Percentiles rank a stretch among this genome's conserved stretches.
These are phyloP conservation scores for Onychomys arenicola DNA, from an alignment of 2,797 vertebrate genomes.

Conservation along the genomic window DNA sequence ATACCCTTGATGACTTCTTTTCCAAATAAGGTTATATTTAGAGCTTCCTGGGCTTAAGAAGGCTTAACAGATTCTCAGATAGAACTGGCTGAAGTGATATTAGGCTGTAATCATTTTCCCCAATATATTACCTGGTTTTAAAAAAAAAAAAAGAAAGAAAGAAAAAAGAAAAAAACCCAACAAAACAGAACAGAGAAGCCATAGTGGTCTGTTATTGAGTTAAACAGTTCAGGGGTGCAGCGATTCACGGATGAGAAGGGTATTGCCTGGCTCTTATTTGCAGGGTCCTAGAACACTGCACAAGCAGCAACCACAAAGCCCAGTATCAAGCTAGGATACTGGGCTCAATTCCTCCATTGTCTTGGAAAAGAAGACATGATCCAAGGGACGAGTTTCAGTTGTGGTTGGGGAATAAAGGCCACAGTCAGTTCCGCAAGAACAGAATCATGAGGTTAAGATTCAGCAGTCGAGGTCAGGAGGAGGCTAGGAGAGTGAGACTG, in stretches of 20 bases:
- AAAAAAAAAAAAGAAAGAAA: too few relatives aligned
- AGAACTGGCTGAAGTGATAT: not conserved
- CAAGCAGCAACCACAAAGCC: not conserved
- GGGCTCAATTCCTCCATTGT: slow-evolving; percentile 26
- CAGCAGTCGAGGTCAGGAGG: slow-evolving; percentile 44
- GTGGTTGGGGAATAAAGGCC: slow-evolving; percentile 42
- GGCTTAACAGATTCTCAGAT: not conserved
- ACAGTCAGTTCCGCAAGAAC: slow-evolving; percentile 51
- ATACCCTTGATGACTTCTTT: slow-evolving; percentile 41
- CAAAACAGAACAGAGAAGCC: not conserved
- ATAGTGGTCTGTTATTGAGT: not conserved
- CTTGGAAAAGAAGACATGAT: slow-evolving; percentile 43
- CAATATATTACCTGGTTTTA: not conserved
- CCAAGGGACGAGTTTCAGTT: slow-evolving; percentile 21
- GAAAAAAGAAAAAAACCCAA: not conserved
- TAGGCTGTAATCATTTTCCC: slow-evolving; percentile 17
- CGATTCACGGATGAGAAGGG: not conserved
- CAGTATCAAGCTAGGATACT: slow-evolving; percentile 15
- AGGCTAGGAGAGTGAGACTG: not conserved
- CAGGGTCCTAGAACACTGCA: slow-evolving; percentile 20
- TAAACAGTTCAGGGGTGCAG: slow-evolving; percentile 48
- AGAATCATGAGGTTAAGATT: slow-evolving; percentile 57
- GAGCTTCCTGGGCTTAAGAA: slow-evolving; percentile 19
- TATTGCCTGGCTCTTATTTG: slow-evolving; percentile 54
- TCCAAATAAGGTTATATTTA: slow-evolving; percentile 46